Percentiles rank a stretch among this genome's conserved stretches.
These are phyloP conservation scores for Poeciliopsis presidionis DNA, from an alignment of 2,797 vertebrate species.

Conservation along the genomic window DNA sequence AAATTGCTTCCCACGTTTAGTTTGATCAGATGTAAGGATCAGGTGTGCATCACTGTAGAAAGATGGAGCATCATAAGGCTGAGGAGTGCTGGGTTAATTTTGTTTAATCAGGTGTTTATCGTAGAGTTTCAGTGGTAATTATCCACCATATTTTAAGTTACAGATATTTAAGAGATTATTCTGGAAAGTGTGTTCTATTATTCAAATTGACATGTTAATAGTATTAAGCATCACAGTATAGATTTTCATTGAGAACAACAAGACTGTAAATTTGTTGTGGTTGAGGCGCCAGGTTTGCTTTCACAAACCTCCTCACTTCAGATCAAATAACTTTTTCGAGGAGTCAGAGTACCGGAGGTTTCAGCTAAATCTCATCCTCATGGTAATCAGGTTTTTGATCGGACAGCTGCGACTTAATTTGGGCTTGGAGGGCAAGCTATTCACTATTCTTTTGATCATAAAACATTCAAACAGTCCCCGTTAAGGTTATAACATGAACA, in stretches of 20 bases:
- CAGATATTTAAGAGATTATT: not conserved
- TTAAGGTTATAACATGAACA: conserved; percentile 14
- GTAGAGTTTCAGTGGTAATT: not conserved
- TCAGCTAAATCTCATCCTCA: conserved; percentile 41
- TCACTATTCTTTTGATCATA: conserved; percentile 45
- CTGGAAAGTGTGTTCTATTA: not conserved
- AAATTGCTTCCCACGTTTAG: not conserved
- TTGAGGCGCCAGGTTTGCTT: conserved; percentile 40
- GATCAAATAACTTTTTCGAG: conserved; percentile 50
- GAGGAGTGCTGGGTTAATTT: not conserved
- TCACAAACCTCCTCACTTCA: conserved; percentile 48
- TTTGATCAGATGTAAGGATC: not conserved
- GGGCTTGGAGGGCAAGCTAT: conserved; percentile 24
- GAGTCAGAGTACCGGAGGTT: conserved; percentile 36
- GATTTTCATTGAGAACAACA: not conserved
- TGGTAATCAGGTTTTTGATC: conserved; percentile 60
- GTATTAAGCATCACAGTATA: not conserved
- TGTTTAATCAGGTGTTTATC: not conserved
- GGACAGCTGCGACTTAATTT: conserved; percentile 56
- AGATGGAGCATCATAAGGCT: not conserved
- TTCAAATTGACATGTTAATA: not conserved
- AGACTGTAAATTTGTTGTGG: not conserved
- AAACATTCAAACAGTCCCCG: conserved; percentile 31
- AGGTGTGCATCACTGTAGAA: not conserved
- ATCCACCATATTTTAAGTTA: not conserved